These are phyloP conservation scores for Petrocephalus sullivani DNA, from an alignment of 2,797 vertebrate species.

Conservation along the genomic window DNA sequence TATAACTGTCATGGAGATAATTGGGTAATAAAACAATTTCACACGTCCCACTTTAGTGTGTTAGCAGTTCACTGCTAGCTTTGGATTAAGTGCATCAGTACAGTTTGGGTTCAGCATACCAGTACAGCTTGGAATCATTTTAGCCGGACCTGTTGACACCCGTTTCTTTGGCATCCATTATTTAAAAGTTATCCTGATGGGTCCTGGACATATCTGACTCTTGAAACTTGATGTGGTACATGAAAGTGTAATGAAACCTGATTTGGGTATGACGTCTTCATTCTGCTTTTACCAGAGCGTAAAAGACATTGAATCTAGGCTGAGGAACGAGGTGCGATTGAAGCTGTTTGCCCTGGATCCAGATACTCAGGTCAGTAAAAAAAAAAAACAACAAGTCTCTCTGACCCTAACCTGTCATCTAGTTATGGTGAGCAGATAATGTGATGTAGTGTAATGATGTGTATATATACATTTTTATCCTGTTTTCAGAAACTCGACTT, in stretches of 20 bases:
- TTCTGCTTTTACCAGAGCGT: constrained; percentile 63
- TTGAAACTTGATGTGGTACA: background rate
- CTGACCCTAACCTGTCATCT: background rate
- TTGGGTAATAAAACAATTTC: background rate
- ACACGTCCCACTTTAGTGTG: background rate
- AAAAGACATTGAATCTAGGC: constrained; percentile 85
- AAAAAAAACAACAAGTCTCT: background rate
- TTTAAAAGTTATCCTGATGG: background rate
- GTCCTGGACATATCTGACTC: background rate
- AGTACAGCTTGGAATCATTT: background rate
- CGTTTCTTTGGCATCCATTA: background rate
- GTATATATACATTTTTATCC: constrained; percentile 18
- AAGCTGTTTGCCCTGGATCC: constrained; percentile 91
- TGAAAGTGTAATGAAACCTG: background rate
- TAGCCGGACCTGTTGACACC: background rate
- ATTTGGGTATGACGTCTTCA: background rate
- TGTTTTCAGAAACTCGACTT: constrained; percentile 84
- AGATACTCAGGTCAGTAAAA: constrained; percentile 81
- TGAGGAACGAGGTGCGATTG: constrained; percentile 83
- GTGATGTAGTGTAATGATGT: background rate
- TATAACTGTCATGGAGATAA: background rate
- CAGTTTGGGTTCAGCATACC: background rate
- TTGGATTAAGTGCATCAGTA: no score
- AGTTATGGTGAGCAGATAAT: background rate
- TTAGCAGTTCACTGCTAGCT: background rate